These are phyloP conservation scores for Cenopis cana DNA, from an alignment of 2,888 invertebrate species.

Conservation along the genomic window DNA sequence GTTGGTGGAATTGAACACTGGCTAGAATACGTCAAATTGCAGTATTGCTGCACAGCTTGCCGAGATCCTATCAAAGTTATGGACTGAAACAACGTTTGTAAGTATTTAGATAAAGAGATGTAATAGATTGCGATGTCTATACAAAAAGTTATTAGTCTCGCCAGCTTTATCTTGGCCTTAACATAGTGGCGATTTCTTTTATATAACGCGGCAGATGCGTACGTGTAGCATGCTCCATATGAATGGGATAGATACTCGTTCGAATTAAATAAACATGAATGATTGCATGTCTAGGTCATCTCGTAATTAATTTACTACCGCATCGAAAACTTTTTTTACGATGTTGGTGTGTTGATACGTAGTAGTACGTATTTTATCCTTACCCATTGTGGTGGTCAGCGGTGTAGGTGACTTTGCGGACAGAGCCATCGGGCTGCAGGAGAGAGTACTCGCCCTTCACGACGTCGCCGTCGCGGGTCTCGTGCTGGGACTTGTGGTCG, in stretches of 20 bases:
- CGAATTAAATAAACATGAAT: slow-evolving; percentile 47
- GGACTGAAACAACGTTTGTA: slow-evolving; percentile 68
- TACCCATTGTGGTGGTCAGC: slow-evolving; percentile 84
- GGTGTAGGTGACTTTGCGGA: slow-evolving; percentile 83
- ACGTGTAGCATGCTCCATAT: slow-evolving; percentile 55
- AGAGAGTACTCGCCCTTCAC: slow-evolving; percentile 83
- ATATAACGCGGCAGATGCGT: slow-evolving; percentile 56
- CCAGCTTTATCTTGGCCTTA: slow-evolving; percentile 63
- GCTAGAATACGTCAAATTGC: slow-evolving; percentile 51
- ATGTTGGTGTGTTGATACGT: neutral
- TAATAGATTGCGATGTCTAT: slow-evolving; percentile 47
- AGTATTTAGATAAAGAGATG: slow-evolving; percentile 56
- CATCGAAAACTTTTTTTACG: slow-evolving; percentile 19
- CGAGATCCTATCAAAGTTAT: slow-evolving; percentile 74
- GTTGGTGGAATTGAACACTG: slow-evolving; percentile 17
- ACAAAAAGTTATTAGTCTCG: slow-evolving; percentile 68
- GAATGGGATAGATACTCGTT: slow-evolving; percentile 60
- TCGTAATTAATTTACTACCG: slow-evolving; percentile 46
- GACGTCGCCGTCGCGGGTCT: slow-evolving; percentile 77
- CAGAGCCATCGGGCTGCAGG: slow-evolving; percentile 83
- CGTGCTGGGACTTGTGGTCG: slow-evolving; percentile 82
- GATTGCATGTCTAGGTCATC: slow-evolving; percentile 48
- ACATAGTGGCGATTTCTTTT: slow-evolving; percentile 59
- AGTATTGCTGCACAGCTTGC: slow-evolving; percentile 51
- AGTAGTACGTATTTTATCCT: slow-evolving; percentile 45